These are phyloP conservation scores for Eubucco bourcierii DNA, from an alignment of 2,113 vertebrate genomes.

Conservation along the genomic window DNA sequence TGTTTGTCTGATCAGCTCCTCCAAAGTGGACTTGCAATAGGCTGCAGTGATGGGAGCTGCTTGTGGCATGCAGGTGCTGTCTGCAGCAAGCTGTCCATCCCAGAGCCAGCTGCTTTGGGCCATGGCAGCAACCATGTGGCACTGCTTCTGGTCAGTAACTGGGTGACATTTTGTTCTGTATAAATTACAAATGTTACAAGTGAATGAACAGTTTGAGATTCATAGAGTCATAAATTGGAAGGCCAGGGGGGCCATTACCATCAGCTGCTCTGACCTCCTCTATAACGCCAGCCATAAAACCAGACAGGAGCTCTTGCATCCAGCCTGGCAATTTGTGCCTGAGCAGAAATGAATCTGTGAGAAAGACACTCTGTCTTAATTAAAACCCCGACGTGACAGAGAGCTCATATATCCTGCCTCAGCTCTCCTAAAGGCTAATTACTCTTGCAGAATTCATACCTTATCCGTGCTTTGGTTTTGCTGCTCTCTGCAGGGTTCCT, in stretches of 20 bases:
- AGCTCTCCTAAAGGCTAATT: slow-evolving; percentile 1
- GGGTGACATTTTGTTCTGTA: not conserved
- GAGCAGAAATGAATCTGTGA: not conserved
- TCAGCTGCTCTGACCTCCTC: not conserved
- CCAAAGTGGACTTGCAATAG: not conserved
- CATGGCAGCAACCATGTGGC: not conserved
- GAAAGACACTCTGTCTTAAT: slow-evolving; percentile 10
- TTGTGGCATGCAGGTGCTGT: fast-evolving
- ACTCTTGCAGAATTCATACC: not conserved
- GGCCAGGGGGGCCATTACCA: not conserved
- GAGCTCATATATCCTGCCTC: not conserved
- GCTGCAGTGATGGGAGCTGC: not conserved
- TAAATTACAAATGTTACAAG: not conserved
- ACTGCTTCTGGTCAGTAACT: not conserved
- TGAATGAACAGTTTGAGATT: slow-evolving; percentile 24
- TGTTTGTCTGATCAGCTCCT: not conserved
- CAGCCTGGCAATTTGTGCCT: not conserved
- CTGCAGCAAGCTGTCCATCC: not conserved
- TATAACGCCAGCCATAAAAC: not conserved
- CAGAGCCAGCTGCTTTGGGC: fast-evolving
- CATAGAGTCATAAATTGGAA: slow-evolving; percentile 7
- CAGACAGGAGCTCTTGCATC: not conserved
- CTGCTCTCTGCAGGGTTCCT: not conserved
- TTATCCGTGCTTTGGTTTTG: not conserved
- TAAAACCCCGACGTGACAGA: not conserved